Evolutionary conservation across 2,113 vertebrate genomes (phyloP), one percentile per base, ranked within the genome.

Genomic region (Indri indri): DNA sequence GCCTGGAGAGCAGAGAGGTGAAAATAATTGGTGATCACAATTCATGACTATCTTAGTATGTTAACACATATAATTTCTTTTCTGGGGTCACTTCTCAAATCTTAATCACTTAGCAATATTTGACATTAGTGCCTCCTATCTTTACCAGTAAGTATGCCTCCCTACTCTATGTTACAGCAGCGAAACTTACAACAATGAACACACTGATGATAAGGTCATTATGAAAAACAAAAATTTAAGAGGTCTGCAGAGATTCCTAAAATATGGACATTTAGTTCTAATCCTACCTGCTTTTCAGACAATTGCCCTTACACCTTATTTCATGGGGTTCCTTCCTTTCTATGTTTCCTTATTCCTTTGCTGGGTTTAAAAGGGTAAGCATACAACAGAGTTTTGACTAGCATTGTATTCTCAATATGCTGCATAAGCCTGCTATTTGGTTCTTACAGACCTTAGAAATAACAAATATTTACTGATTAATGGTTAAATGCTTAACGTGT

Each of bases 401-500:
- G 32, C 23, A 40, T 0, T 82, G 23, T 37, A 57, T 66, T 80
- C 14, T 88, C 17, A 32, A 50, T 86, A 84, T 4, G 8, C 25
- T 50, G 5, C n/a, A 10, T 8, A 77, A 22, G 5, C n/a, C 32
- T 89, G 22, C 30, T 50, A 7, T 52, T 42, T 77, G 32, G 13
- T 74, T 77, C n/a, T 81, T 50, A 89, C 4, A 68, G 47, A 57
- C 37, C 7, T 66, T 50, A 74, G 25, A 73, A 84, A 96, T 37
- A 66, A 79, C 7, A 79, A 82, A 54, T 80, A 50, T 73, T 97
- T 95, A 70, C 89, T 65, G 63, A 54, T 84, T 42, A 52, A 37
- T 66, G 59, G 45, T 32, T 81, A 95, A 96, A 83, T 87, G 52
- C 37, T 59, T 90, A 18, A 47, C 88, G 65, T 76, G 70, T 91